Conservation (phyloP, 2,797 vertebrate species). For the Sebastes nivosus region DNA sequence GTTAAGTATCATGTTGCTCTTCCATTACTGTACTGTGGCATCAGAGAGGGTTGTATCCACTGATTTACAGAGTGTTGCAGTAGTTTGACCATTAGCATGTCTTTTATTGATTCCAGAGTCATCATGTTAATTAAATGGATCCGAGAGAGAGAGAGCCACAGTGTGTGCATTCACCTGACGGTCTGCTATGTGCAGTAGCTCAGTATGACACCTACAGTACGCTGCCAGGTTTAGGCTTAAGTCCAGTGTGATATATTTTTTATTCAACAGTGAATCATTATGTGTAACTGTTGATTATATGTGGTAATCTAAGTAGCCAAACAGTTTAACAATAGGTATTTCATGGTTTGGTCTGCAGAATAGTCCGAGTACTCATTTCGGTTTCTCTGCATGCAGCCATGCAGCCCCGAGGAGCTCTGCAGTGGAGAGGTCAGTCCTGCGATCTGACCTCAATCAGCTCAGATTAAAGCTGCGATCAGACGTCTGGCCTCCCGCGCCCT, state of each 20-base stretch:
- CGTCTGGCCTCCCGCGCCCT: slow-evolving; percentile 21
- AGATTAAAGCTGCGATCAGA: slow-evolving; percentile 72
- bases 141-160: slow-evolving; percentile 1
- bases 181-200: slow-evolving; percentile 1
- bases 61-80: slow-evolving; percentile 33
- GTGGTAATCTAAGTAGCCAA: not conserved
- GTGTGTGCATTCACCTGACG: not conserved
- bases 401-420: slow-evolving; percentile 52
- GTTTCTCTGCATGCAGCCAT: slow-evolving; percentile 55
- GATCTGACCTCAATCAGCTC: slow-evolving; percentile 78
- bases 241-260: not conserved
- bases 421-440: slow-evolving; percentile 58
- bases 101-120: slow-evolving; percentile 30
- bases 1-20: not conserved
- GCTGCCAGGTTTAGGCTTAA: not conserved
- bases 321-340: slow-evolving; percentile 6
- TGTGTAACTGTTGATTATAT: not conserved
- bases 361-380: slow-evolving; percentile 28
- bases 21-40: not conserved
- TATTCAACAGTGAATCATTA: not conserved
- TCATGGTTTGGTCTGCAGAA: slow-evolving; percentile 30
- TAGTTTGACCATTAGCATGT: slow-evolving; percentile 20
- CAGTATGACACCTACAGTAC: not conserved
- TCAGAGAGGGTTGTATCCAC: not conserved
- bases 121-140: slow-evolving; percentile 41